A percentile compares a stretch with the other conserved stretches of the same genome.
Evolutionary conservation across 2,113 vertebrate species (phyloP).

Genomic region (Paralichthys olivaceus): DNA sequence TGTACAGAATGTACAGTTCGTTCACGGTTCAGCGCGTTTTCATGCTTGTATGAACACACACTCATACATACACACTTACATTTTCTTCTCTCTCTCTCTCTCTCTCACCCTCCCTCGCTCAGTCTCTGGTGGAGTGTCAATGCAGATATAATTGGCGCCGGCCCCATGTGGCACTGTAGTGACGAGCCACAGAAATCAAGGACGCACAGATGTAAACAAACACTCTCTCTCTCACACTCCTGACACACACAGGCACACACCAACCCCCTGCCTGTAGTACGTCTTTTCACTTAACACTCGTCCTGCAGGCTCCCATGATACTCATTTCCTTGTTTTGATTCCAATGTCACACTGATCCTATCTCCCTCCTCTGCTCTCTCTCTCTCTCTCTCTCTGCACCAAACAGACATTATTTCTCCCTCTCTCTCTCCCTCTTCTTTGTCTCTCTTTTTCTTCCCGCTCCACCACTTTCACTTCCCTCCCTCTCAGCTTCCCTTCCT

Average conservation of each 20-base stretch:
- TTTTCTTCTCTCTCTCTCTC: not conserved
- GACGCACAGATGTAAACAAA: slow-evolving; percentile 69
- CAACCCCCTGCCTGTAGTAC: slow-evolving; percentile 23
- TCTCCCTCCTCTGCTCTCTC: slow-evolving; percentile 29
- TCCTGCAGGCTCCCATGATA: slow-evolving; percentile 64
- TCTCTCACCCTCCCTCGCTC: slow-evolving; percentile 5
- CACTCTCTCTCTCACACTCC: slow-evolving; percentile 23
- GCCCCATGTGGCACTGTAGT: slow-evolving; percentile 72
- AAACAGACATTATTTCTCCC: slow-evolving; percentile 4
- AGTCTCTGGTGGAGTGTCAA: slow-evolving; percentile 39
- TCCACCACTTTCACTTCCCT: not conserved
- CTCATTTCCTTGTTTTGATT: slow-evolving; percentile 74
- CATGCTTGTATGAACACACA: slow-evolving; percentile 25
- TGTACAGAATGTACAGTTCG: not conserved
- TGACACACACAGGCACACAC: slow-evolving; percentile 10
- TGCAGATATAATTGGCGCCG: slow-evolving; percentile 70
- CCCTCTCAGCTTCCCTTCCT: slow-evolving; percentile 9
- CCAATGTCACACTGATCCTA: slow-evolving; percentile 61
- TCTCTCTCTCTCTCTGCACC: slow-evolving; percentile 6
- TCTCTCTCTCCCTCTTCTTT: not conserved
- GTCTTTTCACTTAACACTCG: slow-evolving; percentile 65
- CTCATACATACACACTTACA: not conserved
- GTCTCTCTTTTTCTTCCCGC: not conserved
- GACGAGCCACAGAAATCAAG: slow-evolving; percentile 63
- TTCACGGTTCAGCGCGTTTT: slow-evolving; percentile 27